Conservation (phyloP, 2,113 vertebrate species). For the Scortum barcoo region DNA sequence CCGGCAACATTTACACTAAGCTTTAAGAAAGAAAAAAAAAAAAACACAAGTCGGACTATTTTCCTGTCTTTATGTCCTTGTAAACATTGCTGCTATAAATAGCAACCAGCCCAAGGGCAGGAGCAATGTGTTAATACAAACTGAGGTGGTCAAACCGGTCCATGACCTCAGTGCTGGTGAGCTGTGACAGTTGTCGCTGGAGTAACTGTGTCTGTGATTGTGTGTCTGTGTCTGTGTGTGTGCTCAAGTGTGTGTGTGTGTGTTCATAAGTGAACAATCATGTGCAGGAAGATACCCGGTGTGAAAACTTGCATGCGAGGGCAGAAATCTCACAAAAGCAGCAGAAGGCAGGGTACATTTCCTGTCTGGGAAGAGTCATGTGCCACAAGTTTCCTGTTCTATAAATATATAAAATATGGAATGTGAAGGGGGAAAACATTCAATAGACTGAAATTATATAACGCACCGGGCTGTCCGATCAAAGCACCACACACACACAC, state of each 20-base stretch:
- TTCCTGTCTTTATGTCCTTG: constrained; percentile 63
- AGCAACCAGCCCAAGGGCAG: constrained; percentile 67
- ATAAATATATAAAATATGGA: constrained; percentile 77
- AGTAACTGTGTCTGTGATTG: constrained; percentile 35
- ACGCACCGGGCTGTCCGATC: constrained; percentile 46
- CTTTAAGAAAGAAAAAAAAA: constrained; percentile 15
- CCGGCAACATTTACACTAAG: constrained; percentile 22
- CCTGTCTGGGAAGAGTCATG: constrained; percentile 70
- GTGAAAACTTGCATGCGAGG: constrained; percentile 37
- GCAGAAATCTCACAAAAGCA: constrained; percentile 56
- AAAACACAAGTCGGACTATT: constrained; percentile 29
- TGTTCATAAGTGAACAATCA: constrained; percentile 15
- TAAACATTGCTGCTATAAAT: constrained; percentile 76
- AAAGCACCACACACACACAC: constrained; percentile 48
- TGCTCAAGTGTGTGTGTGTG: background rate
- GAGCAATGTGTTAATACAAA: constrained; percentile 68
- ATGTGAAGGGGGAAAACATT: constrained; percentile 52
- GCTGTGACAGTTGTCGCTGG: constrained; percentile 58
- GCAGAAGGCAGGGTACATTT: constrained; percentile 58
- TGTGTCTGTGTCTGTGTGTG: background rate
- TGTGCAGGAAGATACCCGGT: constrained; percentile 22
- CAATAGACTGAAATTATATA: constrained; percentile 68
- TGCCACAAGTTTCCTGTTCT: constrained; percentile 78
- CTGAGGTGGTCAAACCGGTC: constrained; percentile 75
- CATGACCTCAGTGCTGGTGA: constrained; percentile 65